These are phyloP conservation scores for Lapara coniferarum DNA, from an alignment of 2,888 invertebrate species.

Conservation along the genomic window DNA sequence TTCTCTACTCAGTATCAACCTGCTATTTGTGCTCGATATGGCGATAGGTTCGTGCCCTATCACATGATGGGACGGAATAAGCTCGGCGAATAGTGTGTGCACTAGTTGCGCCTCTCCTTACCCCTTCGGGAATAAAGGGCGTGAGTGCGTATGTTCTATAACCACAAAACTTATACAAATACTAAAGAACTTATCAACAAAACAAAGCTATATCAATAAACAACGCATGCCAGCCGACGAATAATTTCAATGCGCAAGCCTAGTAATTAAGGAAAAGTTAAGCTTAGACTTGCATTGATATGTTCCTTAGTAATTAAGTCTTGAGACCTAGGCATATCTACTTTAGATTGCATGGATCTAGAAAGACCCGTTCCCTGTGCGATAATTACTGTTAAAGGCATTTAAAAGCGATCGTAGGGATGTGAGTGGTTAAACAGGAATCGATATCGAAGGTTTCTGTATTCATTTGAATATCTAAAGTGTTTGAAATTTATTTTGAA, in stretches of 20 bases:
- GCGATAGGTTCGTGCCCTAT: too few relatives aligned
- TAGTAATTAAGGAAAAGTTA: conserved; percentile 44
- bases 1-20: too few relatives aligned
- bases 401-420: conserved; percentile 43
- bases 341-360: conserved; percentile 47
- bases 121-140: too few relatives aligned
- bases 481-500: too few relatives aligned
- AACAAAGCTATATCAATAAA: conserved; percentile 11
- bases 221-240: background rate
- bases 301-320: conserved; percentile 46
- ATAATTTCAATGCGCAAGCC: conserved; percentile 31
- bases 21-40: too few relatives aligned
- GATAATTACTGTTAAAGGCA: conserved; percentile 61
- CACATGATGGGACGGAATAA: too few relatives aligned
- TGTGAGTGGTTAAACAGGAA: background rate
- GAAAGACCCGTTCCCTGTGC: conserved; percentile 52
- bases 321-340: conserved; percentile 39
- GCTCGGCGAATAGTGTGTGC: too few relatives aligned
- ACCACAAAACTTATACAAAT: background rate
- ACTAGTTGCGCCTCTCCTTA: too few relatives aligned
- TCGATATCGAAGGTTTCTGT: background rate
- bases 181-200: too few relatives aligned
- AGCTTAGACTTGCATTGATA: conserved; percentile 43
- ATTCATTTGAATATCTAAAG: too few relatives aligned
- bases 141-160: too few relatives aligned